Conservation (phyloP, 2,797 vertebrate species). For the Brachymystax lenok region DNA sequence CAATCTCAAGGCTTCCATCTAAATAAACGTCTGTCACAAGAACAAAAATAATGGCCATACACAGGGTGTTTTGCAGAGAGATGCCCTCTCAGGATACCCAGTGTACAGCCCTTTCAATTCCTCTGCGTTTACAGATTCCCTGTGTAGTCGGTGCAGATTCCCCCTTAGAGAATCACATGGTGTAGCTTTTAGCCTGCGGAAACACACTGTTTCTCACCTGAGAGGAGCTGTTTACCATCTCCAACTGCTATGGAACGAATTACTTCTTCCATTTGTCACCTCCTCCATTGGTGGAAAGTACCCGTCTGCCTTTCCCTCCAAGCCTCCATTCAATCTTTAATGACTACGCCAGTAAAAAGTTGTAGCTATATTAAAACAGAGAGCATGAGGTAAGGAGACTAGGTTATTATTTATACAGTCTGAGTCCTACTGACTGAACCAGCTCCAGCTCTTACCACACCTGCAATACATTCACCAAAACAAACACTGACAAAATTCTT, state of each 20-base stretch:
- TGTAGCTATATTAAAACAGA: constrained; percentile 57
- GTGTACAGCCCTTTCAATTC: constrained; percentile 1
- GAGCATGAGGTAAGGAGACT: constrained; percentile 55
- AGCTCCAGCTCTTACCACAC: constrained; percentile 58
- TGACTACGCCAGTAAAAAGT: constrained; percentile 62
- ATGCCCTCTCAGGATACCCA: neutral
- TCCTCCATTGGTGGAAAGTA: constrained; percentile 62
- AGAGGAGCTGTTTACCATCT: constrained; percentile 40
- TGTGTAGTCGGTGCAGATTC: constrained; percentile 13
- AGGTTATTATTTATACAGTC: constrained; percentile 55
- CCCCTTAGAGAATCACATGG: neutral
- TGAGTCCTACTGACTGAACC: constrained; percentile 49
- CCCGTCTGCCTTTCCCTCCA: constrained; percentile 55
- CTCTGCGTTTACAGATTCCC: neutral
- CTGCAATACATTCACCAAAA: constrained; percentile 33
- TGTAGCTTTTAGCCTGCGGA: constrained; percentile 25
- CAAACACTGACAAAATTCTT: constrained; percentile 30
- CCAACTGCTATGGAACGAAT: constrained; percentile 59
- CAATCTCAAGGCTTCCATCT: constrained; percentile 50
- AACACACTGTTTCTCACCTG: constrained; percentile 52
- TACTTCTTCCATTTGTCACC: constrained; percentile 57
- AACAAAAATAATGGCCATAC: constrained; percentile 44
- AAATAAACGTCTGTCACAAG: constrained; percentile 42
- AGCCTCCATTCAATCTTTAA: constrained; percentile 68
- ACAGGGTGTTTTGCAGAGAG: neutral